Percentiles rank a stretch among this genome's conserved stretches.
Conservation (phyloP, 2,888 invertebrate species). For the Amblyjoppa proteus region DNA sequence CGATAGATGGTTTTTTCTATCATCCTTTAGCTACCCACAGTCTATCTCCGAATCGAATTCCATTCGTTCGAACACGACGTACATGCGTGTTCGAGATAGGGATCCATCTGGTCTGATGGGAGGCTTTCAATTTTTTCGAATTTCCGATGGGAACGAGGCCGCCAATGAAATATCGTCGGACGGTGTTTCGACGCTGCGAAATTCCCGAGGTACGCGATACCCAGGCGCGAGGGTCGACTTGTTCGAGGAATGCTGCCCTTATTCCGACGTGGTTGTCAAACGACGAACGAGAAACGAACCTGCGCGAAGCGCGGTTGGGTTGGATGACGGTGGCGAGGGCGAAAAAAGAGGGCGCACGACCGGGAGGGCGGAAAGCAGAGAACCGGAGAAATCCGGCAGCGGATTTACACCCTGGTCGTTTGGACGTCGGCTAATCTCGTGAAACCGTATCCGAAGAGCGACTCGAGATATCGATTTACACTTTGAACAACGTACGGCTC, state of each 20-base stretch:
- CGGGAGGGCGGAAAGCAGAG: slow-evolving; percentile 48
- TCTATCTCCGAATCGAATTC: slow-evolving; percentile 4
- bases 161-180: slow-evolving; percentile 33
- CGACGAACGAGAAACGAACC: slow-evolving; percentile 35
- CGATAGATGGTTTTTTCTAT: not conserved
- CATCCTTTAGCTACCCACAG: not conserved
- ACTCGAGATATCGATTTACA: slow-evolving; percentile 73
- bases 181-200: slow-evolving; percentile 5
- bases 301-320: not conserved
- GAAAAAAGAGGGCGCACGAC: slow-evolving; percentile 39
- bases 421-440: slow-evolving; percentile 76
- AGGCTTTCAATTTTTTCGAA: slow-evolving; percentile 34
- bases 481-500: slow-evolving; percentile 69
- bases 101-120: slow-evolving; percentile 38
- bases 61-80: not conserved
- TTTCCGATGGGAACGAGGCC: slow-evolving; percentile 1
- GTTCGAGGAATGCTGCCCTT: slow-evolving; percentile 33
- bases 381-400: slow-evolving; percentile 66
- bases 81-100: slow-evolving; percentile 40
- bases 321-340: not conserved
- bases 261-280: slow-evolving; percentile 31
- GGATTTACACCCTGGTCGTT: slow-evolving; percentile 76
- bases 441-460: slow-evolving; percentile 76
- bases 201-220: slow-evolving; percentile 31
- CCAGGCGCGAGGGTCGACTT: not conserved